Evolutionary conservation across 1,140 invertebrate species (phyloP), one percentile per base, ranked within the genome.

Genomic region (Sogatella furcifera): DNA sequence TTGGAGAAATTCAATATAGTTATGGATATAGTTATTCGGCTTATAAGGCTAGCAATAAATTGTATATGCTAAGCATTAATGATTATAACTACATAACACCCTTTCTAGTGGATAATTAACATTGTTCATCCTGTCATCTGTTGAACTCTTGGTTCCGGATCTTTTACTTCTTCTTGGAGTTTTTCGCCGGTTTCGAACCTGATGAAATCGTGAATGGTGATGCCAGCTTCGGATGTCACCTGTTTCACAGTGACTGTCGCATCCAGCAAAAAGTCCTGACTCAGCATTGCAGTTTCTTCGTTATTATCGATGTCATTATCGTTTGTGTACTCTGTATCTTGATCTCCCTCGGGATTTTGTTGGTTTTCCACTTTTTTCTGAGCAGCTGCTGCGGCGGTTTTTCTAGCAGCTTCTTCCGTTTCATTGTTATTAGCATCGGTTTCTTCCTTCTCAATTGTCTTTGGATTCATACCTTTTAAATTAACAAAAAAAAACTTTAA

Each of bases 201-300:
- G n/a, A 65, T 56, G 64, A 69, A 69, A 61, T 69, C 64, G 19
- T 65, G 15, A 41, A 68, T 15, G 28, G 62, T 46, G 14, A 69
- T 63, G 0, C 52, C 55, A 43, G 61, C 56, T 38, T 64, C 79
- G 31, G 82, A 70, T 17, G 95, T 69, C 15, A 91, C 74, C 59
- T 95, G 84, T 22, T 84, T 80, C 1, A 95, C 84, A 6, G 80
- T 88, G 8, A 83, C 67, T 52, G 76, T 77, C 3, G 86, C 79
- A 71, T 96, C 88, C 5, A 91, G 69, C n/a, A 96, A 73, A 72
- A 87, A 96, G 68, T 94, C 91, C 76, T 96, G 93, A 71, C 83
- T 83, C 54, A 95, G 81, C 56, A 97, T 77, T 66, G 79, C 81
- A 1, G 75, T 77, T 75, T 90, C 87, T 19, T 90, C 84, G 65